Evolutionary conservation across 2,888 invertebrate genomes (phyloP), one percentile per base, ranked within the genome.

Genomic region (Dione vanillae): DNA sequence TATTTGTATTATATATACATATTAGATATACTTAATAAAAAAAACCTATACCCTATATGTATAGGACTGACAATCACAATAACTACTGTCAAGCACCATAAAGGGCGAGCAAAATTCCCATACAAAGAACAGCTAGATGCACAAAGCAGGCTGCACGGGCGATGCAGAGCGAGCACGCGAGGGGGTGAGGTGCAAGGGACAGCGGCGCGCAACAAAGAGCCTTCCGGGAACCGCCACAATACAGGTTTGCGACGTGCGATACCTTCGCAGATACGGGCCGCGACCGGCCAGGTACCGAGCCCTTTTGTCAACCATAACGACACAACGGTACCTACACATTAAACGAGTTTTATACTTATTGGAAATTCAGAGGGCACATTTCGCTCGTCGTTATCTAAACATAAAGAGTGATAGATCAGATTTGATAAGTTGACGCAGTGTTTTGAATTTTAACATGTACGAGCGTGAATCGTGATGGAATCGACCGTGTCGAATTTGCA

Each of bases 171-270:
- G 52, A 65, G 72, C 74, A 70, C 70, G 67, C 71, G 64, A 67
- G 71, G 78, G 74, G 76, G 79, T 79, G 82, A 79, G 80, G 81
- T 80, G 78, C 82, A 67, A 68, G 73, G 76, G 78, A 71, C 74
- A 73, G 80, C 91, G 91, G 91, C 85, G 81, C 78, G 83, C 82
- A 88, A 92, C 91, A 92, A 92, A 93, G 90, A 84, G 85, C 90
- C 89, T 92, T 93, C 92, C 91, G 84, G 91, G 92, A 92, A 92
- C 86, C 83, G 88, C 81, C 89, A 92, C 90, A 92, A 93, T 93
- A 92, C 92, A 88, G 92, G 92, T 92, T 92, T 89, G 92, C 90
- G 87, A 91, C 92, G 91, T 91, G 92, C 92, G 91, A 91, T 91
- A 92, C 91, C 90, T 90, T 88, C 89, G 91, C 92, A 90, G 92